These are phyloP conservation scores for Bombyx mandarina DNA, from an alignment of 1,140 invertebrate species.

Conservation along the genomic window DNA sequence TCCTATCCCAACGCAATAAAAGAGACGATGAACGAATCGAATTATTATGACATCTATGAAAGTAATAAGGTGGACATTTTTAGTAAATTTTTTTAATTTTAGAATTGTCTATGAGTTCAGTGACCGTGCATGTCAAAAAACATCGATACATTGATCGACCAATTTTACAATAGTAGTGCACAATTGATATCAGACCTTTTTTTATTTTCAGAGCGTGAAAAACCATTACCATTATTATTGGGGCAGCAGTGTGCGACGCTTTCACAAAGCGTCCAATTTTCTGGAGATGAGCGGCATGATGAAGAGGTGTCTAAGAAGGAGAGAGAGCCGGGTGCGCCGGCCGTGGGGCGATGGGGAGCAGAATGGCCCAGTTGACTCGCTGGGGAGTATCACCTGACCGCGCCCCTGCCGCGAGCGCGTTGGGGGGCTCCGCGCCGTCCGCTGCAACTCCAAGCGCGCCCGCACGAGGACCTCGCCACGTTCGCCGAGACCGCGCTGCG, in stretches of 20 bases:
- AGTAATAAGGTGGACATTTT: no score
- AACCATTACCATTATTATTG: conserved; percentile 73
- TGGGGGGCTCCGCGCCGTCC: conserved; percentile 68
- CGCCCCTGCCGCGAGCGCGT: conserved; percentile 74
- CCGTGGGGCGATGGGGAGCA: conserved; percentile 86
- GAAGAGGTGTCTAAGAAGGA: conserved; percentile 37
- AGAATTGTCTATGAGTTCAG: no score
- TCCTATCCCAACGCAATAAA: no score
- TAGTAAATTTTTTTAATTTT: no score
- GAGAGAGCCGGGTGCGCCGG: conserved; percentile 73
- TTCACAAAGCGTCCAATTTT: conserved; percentile 53
- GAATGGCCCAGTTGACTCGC: conserved; percentile 96
- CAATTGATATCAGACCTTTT: not conserved
- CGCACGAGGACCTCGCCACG: conserved; percentile 84
- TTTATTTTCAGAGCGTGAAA: conserved; percentile 74
- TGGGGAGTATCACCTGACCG: conserved; percentile 45
- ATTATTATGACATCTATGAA: no score
- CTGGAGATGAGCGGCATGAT: conserved; percentile 41
- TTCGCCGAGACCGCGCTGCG: conserved; percentile 83
- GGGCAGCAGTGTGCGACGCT: conserved; percentile 69
- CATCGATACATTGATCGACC: not conserved
- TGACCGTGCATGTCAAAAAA: not conserved
- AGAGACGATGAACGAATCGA: no score
- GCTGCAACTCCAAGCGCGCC: conserved; percentile 72
- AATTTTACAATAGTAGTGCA: not conserved